phyloP scores from a whole-genome alignment of 2,797 vertebrate genomes.

The Xerus rutilus region DNA sequence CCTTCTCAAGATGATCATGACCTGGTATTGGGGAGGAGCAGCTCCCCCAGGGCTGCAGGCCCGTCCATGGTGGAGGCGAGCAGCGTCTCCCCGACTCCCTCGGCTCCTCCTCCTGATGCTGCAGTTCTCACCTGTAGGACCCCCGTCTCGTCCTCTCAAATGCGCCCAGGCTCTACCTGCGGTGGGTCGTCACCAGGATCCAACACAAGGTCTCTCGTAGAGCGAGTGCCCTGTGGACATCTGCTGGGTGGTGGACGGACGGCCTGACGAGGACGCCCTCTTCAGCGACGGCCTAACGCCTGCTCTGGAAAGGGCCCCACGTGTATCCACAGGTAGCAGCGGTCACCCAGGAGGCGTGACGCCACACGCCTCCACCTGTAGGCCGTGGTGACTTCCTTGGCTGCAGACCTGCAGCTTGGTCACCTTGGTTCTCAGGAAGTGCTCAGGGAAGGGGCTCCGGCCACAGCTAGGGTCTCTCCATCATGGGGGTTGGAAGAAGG shows the following conservation, averaged over 20 bases:
- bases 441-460: background rate
- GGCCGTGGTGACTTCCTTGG: background rate
- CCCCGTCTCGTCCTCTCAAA: background rate
- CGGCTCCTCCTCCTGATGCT: background rate
- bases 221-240: background rate
- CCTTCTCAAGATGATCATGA: background rate
- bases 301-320: background rate
- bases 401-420: background rate
- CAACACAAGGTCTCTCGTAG: background rate
- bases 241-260: background rate
- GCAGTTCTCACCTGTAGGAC: background rate
- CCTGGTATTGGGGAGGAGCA: background rate
- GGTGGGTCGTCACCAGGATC: background rate
- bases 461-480: background rate
- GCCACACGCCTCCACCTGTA: background rate
- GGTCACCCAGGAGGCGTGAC: background rate
- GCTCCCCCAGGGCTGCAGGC: background rate
- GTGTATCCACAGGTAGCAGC: background rate
- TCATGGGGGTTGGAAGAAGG: rapidly evolving
- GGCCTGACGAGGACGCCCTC: background rate
- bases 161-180: background rate
- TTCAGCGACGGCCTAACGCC: background rate
- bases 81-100: too few relatives aligned
- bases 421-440: background rate
- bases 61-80: too few relatives aligned